Evolutionary conservation across 2,113 vertebrate species (phyloP).

Genomic region (Macrotus californicus): DNA sequence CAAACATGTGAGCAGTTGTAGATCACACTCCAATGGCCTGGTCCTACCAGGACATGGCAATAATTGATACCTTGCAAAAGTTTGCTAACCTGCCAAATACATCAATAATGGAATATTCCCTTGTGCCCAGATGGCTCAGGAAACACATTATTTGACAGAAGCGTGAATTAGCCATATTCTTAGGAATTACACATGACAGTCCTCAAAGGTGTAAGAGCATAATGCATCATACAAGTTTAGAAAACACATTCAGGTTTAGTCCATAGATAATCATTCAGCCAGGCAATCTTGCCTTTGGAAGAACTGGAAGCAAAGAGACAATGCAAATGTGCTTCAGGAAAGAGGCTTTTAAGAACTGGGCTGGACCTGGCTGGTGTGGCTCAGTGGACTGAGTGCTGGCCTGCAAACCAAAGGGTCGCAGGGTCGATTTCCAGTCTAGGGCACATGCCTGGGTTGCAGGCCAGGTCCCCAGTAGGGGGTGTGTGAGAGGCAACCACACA

Average conservation of each 20-base stretch:
- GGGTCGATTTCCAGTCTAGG: too few species aligned
- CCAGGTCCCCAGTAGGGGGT: too few species aligned
- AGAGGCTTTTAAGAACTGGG: neutral
- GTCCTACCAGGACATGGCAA: neutral
- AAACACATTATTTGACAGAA: slow-evolving; percentile 1
- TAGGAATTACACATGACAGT: neutral
- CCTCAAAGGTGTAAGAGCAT: neutral
- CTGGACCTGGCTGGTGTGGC: too few species aligned
- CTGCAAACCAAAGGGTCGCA: too few species aligned
- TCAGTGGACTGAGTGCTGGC: too few species aligned
- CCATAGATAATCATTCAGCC: neutral
- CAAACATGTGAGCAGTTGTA: neutral
- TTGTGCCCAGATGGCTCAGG: neutral
- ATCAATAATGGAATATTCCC: slow-evolving; percentile 25
- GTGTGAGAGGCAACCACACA: too few species aligned
- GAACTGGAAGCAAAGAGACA: neutral
- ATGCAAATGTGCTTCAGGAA: neutral
- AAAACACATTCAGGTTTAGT: neutral
- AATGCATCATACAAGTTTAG: neutral
- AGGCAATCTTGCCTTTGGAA: neutral
- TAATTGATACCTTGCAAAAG: slow-evolving; percentile 34
- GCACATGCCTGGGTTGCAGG: too few species aligned
- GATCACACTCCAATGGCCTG: neutral
- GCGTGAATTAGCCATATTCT: neutral
- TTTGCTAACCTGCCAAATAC: neutral